phyloP scores from a whole-genome alignment of 2,113 vertebrate genomes.

The Myxocyprinus asiaticus region DNA sequence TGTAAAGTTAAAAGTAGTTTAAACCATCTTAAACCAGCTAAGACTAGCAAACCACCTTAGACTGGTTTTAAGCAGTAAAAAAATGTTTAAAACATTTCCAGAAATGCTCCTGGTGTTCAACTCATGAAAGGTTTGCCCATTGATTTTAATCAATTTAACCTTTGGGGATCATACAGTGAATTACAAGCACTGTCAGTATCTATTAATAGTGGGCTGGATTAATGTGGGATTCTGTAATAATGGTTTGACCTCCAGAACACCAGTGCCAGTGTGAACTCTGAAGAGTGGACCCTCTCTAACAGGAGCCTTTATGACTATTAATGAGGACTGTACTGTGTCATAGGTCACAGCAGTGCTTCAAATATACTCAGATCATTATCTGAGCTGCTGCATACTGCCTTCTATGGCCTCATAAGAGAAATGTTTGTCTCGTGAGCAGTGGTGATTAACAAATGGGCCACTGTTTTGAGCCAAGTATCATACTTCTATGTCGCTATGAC shows the following conservation, averaged over 20 bases:
- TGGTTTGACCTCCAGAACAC: constrained; percentile 74
- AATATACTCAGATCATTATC: constrained; percentile 85
- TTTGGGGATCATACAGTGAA: neutral
- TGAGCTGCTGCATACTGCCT: constrained; percentile 82
- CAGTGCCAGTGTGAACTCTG: constrained; percentile 77
- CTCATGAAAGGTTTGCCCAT: neutral
- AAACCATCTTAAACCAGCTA: too few relatives aligned
- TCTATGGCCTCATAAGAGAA: constrained; percentile 88
- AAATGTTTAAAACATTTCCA: too few relatives aligned
- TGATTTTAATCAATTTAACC: neutral
- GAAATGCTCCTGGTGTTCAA: too few relatives aligned
- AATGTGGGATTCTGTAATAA: constrained; percentile 89
- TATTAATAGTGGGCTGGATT: constrained; percentile 86
- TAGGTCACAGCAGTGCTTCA: constrained; percentile 88
- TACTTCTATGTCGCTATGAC: neutral
- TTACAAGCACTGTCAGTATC: constrained; percentile 71
- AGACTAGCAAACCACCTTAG: too few relatives aligned
- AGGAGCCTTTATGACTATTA: constrained; percentile 85
- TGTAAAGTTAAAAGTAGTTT: too few relatives aligned
- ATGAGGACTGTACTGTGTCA: constrained; percentile 86
- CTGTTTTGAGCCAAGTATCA: constrained; percentile 25
- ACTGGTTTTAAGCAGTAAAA: too few relatives aligned
- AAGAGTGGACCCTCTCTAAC: constrained; percentile 80
- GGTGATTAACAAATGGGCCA: constrained; percentile 18
- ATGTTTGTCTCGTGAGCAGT: constrained; percentile 83